A percentile compares a stretch with the other conserved stretches of the same genome.
Evolutionary conservation across 2,113 vertebrate genomes (phyloP).

Genomic region (Oreotrochilus melanogaster): DNA sequence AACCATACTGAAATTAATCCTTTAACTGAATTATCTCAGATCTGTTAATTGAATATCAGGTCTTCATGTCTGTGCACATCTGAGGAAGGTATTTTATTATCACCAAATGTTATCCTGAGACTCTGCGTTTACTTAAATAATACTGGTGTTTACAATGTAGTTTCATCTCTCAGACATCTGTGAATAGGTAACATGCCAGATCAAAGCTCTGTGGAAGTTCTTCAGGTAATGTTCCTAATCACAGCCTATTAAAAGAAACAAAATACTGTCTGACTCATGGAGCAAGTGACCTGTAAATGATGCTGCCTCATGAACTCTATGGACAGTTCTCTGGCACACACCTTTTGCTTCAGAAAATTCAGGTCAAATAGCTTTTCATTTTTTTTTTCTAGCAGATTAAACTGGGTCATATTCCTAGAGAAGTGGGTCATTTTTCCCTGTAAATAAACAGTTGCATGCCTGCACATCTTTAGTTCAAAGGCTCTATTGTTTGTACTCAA

Average conservation of each 20-base stretch:
- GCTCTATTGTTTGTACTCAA: conserved; percentile 64
- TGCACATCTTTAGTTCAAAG: conserved; percentile 65
- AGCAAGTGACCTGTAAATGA: conserved; percentile 33
- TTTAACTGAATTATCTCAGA: not conserved
- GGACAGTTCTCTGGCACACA: conserved; percentile 12
- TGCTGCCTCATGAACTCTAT: not conserved
- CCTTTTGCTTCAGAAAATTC: conserved; percentile 63
- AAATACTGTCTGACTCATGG: not conserved
- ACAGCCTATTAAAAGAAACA: conserved; percentile 39
- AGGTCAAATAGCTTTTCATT: conserved; percentile 44
- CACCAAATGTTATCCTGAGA: not conserved
- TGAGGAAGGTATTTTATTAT: not conserved
- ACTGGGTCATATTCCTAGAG: conserved; percentile 58
- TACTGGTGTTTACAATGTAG: not conserved
- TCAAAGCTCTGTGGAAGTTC: conserved; percentile 37
- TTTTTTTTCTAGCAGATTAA: conserved; percentile 55
- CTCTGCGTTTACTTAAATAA: not conserved
- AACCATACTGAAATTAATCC: not conserved
- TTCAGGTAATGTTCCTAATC: conserved; percentile 33
- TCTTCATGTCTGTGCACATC: not conserved
- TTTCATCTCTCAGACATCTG: not conserved
- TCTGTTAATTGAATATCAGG: not conserved
- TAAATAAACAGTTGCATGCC: conserved; percentile 66
- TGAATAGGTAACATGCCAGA: not conserved
- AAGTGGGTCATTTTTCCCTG: conserved; percentile 67